A percentile compares a stretch with the other conserved stretches of the same genome.
Evolutionary conservation across 2,888 invertebrate species (phyloP).

Genomic region (Drepana falcataria): DNA sequence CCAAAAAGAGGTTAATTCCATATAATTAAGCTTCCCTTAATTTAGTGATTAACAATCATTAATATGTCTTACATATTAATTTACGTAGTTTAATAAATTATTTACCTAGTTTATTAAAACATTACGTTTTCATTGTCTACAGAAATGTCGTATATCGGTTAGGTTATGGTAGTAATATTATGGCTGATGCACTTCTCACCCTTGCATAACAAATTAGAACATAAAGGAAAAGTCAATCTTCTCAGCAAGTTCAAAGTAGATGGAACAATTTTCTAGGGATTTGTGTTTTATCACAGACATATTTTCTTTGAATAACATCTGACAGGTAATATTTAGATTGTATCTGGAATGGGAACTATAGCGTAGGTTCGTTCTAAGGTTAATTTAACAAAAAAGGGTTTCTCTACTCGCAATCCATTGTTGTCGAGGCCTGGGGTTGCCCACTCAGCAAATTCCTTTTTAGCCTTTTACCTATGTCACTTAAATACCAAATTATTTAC

Average conservation of each 20-base stretch:
- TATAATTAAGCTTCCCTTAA: no score
- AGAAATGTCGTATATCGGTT: not conserved
- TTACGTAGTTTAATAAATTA: no score
- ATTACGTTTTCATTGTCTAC: no score
- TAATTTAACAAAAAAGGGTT: not conserved
- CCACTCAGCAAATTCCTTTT: not conserved
- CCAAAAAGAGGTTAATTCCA: no score
- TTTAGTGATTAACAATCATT: no score
- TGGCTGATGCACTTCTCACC: not conserved
- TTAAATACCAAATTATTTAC: not conserved
- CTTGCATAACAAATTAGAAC: not conserved
- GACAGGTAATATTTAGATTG: not conserved
- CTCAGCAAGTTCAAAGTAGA: not conserved
- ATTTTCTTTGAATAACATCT: not conserved
- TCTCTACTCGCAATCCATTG: not conserved
- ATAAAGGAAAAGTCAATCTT: not conserved
- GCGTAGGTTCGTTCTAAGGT: no score
- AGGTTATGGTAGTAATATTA: not conserved
- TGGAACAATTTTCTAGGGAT: not conserved
- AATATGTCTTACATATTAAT: no score
- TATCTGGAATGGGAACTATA: no score
- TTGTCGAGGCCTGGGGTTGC: not conserved
- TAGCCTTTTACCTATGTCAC: not conserved
- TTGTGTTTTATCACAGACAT: not conserved
- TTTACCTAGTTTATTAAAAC: no score